Percentiles rank a stretch among this genome's conserved stretches.
Evolutionary conservation across 1,140 invertebrate genomes (phyloP).

Genomic region (Oncopeltus fasciatus): DNA sequence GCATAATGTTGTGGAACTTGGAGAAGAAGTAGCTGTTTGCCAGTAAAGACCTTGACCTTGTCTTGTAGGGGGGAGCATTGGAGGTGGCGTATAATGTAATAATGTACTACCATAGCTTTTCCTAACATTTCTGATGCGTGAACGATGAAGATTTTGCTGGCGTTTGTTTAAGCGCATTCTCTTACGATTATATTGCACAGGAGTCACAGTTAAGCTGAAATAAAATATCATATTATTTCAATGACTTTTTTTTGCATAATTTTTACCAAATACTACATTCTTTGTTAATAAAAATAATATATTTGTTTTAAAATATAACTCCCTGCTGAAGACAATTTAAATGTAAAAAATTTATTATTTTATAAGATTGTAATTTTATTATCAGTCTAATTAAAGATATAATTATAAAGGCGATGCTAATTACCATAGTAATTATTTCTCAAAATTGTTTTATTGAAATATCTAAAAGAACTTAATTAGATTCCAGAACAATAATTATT

Average conservation of each 20-base stretch:
- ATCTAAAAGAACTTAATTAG: too few relatives aligned
- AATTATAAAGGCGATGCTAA: too few relatives aligned
- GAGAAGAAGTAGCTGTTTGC: constrained; percentile 31
- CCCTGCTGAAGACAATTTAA: too few relatives aligned
- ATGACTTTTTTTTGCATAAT: not conserved
- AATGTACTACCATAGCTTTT: constrained; percentile 28
- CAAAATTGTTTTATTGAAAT: too few relatives aligned
- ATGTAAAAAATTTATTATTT: too few relatives aligned
- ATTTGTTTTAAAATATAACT: too few relatives aligned
- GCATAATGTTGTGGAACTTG: constrained; percentile 24
- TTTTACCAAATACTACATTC: constrained; percentile 2
- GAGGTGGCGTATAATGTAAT: constrained; percentile 72
- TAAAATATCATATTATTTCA: not conserved
- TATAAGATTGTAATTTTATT: too few relatives aligned
- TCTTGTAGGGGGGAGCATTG: constrained; percentile 78
- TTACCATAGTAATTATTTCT: too few relatives aligned
- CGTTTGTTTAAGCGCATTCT: constrained; percentile 41
- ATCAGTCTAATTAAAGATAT: too few relatives aligned
- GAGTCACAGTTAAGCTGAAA: constrained; percentile 43
- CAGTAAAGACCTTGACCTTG: constrained; percentile 74
- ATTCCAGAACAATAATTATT: too few relatives aligned
- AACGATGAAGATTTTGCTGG: constrained; percentile 28
- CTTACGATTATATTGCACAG: constrained; percentile 42
- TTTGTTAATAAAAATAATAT: not conserved
- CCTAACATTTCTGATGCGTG: constrained; percentile 39